A percentile compares a stretch with the other conserved stretches of the same genome.
These are phyloP conservation scores for Phoenoteleia sp. DNA, from an alignment of 2,888 invertebrate species.

Conservation along the genomic window DNA sequence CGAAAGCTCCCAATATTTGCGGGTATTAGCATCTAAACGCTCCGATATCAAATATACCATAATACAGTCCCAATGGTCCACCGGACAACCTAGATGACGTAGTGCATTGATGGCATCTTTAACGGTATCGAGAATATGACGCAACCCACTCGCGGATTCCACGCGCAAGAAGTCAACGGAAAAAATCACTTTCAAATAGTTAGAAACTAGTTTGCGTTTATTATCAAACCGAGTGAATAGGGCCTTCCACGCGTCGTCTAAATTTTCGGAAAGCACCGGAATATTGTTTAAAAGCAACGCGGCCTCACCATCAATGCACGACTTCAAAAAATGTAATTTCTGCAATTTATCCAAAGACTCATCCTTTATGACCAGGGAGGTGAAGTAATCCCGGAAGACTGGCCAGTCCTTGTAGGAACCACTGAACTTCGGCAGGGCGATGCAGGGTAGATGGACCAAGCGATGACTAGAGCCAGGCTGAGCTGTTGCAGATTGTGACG, in stretches of 20 bases:
- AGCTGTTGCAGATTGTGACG: neutral
- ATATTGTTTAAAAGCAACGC: neutral
- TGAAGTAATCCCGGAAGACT: conserved; percentile 19
- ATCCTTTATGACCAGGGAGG: conserved; percentile 13
- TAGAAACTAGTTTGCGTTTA: neutral
- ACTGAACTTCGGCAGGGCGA: neutral
- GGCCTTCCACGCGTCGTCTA: neutral
- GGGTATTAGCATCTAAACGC: neutral
- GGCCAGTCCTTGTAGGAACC: conserved; percentile 12
- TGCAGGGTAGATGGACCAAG: neutral
- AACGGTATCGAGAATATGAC: neutral
- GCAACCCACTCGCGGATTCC: neutral
- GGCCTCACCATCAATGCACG: no score
- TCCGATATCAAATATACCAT: neutral
- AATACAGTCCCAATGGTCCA: conserved; percentile 1
- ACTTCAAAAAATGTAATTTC: conserved; percentile 19
- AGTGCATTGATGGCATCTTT: neutral
- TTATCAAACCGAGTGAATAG: neutral
- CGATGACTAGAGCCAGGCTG: neutral
- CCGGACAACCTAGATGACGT: neutral
- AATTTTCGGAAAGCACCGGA: neutral
- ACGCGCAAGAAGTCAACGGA: neutral
- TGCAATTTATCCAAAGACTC: conserved; percentile 22
- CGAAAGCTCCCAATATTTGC: neutral
- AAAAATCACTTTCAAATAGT: neutral